phyloP scores from a whole-genome alignment of 37 sponge, comb jelly and placozoan genomes.

The Axinella damicornis region DNA sequence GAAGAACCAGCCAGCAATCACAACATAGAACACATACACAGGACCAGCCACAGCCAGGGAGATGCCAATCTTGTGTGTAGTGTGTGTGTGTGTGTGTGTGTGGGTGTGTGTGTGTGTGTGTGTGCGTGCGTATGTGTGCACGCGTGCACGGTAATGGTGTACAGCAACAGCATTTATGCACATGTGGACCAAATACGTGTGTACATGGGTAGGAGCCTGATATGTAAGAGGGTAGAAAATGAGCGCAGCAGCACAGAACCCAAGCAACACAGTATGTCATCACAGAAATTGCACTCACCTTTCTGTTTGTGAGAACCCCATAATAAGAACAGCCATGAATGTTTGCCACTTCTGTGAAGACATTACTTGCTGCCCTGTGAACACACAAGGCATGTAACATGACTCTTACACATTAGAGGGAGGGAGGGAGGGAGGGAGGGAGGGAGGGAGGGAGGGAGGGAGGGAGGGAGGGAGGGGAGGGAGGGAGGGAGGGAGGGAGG shows the following conservation, averaged over 20 bases:
- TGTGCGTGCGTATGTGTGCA: neutral
- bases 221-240: too few relatives aligned
- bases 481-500: conserved; percentile 32
- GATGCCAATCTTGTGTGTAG: conserved; percentile 26
- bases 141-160: too few relatives aligned
- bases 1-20: conserved; percentile 53
- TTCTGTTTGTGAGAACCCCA: conserved; percentile 21
- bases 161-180: neutral
- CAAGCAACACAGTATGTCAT: too few relatives aligned
- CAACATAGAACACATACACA: conserved; percentile 29
- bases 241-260: too few relatives aligned
- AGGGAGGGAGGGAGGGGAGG: too few relatives aligned
- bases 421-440: too few relatives aligned
- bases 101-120: conserved; percentile 25
- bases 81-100: neutral
- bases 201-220: neutral
- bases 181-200: too few relatives aligned
- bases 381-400: neutral
- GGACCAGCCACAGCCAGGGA: conserved; percentile 4
- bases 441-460: too few relatives aligned
- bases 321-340: conserved; percentile 28
- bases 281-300: conserved; percentile 52
- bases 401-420: too few relatives aligned
- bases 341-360: conserved; percentile 9
- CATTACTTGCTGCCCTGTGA: conserved; percentile 28